phyloP scores from a whole-genome alignment of 2,113 vertebrate genomes.

The Mormyrus lacerda region DNA sequence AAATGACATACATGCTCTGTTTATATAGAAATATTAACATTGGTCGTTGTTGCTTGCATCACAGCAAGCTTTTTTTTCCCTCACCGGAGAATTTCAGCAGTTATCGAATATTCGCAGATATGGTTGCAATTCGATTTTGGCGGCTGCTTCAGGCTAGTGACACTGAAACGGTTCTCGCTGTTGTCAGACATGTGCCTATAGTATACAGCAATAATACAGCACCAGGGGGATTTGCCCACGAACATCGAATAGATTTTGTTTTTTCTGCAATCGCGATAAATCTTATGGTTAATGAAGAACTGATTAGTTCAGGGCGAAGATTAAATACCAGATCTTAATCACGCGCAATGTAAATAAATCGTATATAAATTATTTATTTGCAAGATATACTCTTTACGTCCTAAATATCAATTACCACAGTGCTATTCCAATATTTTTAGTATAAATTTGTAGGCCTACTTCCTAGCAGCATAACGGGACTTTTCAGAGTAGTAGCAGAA shows the following conservation, averaged over 20 bases:
- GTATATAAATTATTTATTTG: not conserved
- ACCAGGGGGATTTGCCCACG: not conserved
- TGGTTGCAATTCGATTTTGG: not conserved
- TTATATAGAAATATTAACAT: not conserved
- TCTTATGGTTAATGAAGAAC: not conserved
- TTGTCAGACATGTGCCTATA: slow-evolving; percentile 13
- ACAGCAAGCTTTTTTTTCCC: not conserved
- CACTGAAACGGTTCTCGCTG: not conserved
- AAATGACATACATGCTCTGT: not conserved
- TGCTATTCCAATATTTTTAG: not conserved
- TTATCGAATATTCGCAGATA: slow-evolving; percentile 1
- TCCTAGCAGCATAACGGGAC: slow-evolving; percentile 44
- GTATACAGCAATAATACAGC: not conserved
- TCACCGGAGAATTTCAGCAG: not conserved
- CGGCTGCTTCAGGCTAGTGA: not conserved
- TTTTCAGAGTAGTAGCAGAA: slow-evolving; percentile 59
- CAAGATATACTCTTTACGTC: not conserved
- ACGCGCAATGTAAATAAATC: slow-evolving; percentile 1
- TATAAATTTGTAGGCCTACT: slow-evolving; percentile 35
- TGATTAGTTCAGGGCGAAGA: not conserved
- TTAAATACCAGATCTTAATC: not conserved
- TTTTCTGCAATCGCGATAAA: not conserved
- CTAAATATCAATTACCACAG: not conserved
- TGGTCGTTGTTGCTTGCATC: not conserved
- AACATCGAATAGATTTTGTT: not conserved